These are phyloP conservation scores for Dioctria linearis DNA, from an alignment of 2,888 invertebrate genomes.

Conservation along the genomic window DNA sequence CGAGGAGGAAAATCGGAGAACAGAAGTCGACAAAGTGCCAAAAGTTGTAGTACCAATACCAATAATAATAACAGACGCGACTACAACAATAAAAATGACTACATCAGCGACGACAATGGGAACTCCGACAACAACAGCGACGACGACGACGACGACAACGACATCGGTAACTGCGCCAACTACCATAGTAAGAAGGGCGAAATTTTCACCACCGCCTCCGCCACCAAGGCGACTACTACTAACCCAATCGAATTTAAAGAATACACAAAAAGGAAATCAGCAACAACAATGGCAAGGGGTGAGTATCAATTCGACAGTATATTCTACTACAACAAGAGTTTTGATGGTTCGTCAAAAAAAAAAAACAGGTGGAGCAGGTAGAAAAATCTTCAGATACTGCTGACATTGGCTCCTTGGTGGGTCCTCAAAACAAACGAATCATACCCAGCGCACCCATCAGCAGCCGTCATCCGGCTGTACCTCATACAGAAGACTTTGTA, in stretches of 20 bases:
- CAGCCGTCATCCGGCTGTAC: constrained; percentile 67
- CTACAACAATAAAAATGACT: neutral
- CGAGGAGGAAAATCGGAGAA: constrained; percentile 50
- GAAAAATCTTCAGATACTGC: constrained; percentile 70
- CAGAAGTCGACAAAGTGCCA: constrained; percentile 44
- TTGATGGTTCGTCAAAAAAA: neutral
- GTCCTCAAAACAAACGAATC: constrained; percentile 61
- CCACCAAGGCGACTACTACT: constrained; percentile 69
- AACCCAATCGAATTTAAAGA: constrained; percentile 60
- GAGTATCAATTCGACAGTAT: constrained; percentile 58
- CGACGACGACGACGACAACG: constrained; percentile 29
- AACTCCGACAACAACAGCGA: constrained; percentile 32
- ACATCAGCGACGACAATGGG: constrained; percentile 8
- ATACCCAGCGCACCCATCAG: constrained; percentile 60
- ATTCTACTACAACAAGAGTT: constrained; percentile 50
- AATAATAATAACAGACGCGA: neutral
- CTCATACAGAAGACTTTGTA: constrained; percentile 62
- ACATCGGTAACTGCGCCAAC: constrained; percentile 54
- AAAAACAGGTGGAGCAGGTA: constrained; percentile 62
- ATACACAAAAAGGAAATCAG: neutral
- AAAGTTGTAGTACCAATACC: constrained; percentile 24
- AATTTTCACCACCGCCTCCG: constrained; percentile 66
- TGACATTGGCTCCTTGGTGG: constrained; percentile 72
- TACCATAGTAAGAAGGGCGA: constrained; percentile 62
- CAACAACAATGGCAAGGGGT: constrained; percentile 28